These are phyloP conservation scores for Ernsta delagoae DNA, from an alignment of 2,888 invertebrate genomes.

Conservation along the genomic window DNA sequence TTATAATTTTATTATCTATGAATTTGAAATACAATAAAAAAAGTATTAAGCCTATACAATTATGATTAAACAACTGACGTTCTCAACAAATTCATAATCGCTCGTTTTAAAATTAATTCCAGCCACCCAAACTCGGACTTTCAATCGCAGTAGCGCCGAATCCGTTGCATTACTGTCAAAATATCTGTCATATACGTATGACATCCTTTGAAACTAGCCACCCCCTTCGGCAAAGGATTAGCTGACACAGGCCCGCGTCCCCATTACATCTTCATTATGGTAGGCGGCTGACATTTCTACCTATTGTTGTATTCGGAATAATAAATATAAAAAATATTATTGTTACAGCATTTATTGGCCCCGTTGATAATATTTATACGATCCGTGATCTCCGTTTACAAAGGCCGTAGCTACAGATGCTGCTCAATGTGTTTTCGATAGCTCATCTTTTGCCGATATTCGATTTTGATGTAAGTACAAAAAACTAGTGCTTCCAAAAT, in stretches of 20 bases:
- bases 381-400: constrained; percentile 73
- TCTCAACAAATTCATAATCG: constrained; percentile 5
- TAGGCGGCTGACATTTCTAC: constrained; percentile 75
- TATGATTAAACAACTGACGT: neutral
- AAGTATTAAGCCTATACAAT: neutral
- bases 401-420: constrained; percentile 47
- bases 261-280: constrained; percentile 85
- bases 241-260: constrained; percentile 72
- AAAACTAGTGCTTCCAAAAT: too few relatives aligned
- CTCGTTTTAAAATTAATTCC: constrained; percentile 26
- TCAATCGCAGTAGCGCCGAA: constrained; percentile 48
- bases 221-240: constrained; percentile 80
- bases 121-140: constrained; percentile 27
- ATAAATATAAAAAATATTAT: constrained; percentile 74
- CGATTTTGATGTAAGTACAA: too few relatives aligned
- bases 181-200: constrained; percentile 82
- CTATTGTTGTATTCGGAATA: constrained; percentile 60
- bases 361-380: constrained; percentile 75
- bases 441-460: constrained; percentile 19
- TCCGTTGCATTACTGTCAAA: constrained; percentile 84
- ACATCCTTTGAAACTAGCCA: constrained; percentile 78
- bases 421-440: constrained; percentile 38
- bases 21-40: too few relatives aligned
- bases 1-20: too few relatives aligned
- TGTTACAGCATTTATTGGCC: constrained; percentile 74